Evolutionary conservation across 1,140 invertebrate genomes (phyloP).

Genomic region (Periplaneta americana): DNA sequence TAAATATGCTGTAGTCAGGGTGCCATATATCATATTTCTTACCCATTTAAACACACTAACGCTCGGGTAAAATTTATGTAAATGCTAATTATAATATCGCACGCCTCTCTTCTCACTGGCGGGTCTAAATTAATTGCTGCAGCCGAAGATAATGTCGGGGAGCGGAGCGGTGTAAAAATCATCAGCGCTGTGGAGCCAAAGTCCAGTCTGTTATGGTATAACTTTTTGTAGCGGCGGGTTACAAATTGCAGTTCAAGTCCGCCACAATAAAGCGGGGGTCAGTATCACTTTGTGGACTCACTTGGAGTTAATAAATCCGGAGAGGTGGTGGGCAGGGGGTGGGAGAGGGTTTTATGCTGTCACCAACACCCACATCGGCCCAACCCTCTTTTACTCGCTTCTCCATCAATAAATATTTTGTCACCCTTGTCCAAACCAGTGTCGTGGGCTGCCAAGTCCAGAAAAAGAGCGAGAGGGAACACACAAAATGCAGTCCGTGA

Average conservation of each 20-base stretch:
- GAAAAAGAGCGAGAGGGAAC: background rate
- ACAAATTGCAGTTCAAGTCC: background rate
- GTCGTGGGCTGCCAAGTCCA: conserved; percentile 18
- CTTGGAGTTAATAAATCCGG: conserved; percentile 26
- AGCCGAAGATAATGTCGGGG: background rate
- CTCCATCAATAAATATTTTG: conserved; percentile 31
- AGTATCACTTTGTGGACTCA: conserved; percentile 2
- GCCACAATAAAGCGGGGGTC: background rate
- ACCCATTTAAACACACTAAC: too few species aligned
- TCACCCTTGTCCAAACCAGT: conserved; percentile 25
- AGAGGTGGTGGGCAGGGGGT: conserved; percentile 22
- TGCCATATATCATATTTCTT: too few species aligned
- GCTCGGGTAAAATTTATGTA: background rate
- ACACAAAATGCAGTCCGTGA: background rate
- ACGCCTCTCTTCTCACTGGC: background rate
- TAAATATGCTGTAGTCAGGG: too few species aligned
- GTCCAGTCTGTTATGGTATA: background rate
- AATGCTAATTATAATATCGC: background rate
- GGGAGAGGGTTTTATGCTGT: conserved; percentile 8
- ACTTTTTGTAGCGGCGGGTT: background rate
- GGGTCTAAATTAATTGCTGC: background rate
- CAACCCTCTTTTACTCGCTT: background rate
- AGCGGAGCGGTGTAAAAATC: background rate
- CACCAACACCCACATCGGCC: background rate
- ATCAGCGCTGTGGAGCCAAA: background rate